A percentile compares a stretch with the other conserved stretches of the same genome.
Conservation (phyloP, 2,888 invertebrate genomes). For the Sinotaia quadrata region DNA sequence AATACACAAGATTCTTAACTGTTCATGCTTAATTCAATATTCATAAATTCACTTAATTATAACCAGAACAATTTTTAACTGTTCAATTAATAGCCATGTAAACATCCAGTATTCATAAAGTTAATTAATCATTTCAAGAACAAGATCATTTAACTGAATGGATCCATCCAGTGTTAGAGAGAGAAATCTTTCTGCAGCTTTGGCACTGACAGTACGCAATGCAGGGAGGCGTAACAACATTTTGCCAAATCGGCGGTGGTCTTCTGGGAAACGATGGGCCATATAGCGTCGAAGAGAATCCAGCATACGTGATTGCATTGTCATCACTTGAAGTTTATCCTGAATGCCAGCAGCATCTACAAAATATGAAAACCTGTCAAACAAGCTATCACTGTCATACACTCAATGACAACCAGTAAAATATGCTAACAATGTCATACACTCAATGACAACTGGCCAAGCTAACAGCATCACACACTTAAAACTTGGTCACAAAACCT, state of each 20-base stretch:
- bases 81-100: too few species aligned
- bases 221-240: conserved; percentile 69
- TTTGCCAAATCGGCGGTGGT: conserved; percentile 66
- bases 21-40: too few species aligned
- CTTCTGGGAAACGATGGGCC: conserved; percentile 50
- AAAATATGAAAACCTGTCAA: too few species aligned
- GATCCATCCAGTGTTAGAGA: conserved; percentile 68
- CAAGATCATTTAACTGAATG: conserved; percentile 69
- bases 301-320: conserved; percentile 65
- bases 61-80: too few species aligned
- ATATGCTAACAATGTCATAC: too few species aligned
- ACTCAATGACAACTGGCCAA: too few species aligned
- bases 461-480: too few species aligned
- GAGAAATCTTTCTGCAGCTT: conserved; percentile 70
- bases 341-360: conserved; percentile 69
- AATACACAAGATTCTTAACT: too few species aligned
- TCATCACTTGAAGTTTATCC: conserved; percentile 62
- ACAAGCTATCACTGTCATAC: too few species aligned
- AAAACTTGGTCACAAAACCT: too few species aligned
- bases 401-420: too few species aligned
- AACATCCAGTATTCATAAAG: neutral
- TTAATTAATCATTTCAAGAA: conserved; percentile 69
- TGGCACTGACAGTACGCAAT: conserved; percentile 69
- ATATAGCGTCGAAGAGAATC: conserved; percentile 68
- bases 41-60: too few species aligned